Evolutionary conservation across 2,113 vertebrate genomes (phyloP).

Genomic region (Synchiropus splendidus): DNA sequence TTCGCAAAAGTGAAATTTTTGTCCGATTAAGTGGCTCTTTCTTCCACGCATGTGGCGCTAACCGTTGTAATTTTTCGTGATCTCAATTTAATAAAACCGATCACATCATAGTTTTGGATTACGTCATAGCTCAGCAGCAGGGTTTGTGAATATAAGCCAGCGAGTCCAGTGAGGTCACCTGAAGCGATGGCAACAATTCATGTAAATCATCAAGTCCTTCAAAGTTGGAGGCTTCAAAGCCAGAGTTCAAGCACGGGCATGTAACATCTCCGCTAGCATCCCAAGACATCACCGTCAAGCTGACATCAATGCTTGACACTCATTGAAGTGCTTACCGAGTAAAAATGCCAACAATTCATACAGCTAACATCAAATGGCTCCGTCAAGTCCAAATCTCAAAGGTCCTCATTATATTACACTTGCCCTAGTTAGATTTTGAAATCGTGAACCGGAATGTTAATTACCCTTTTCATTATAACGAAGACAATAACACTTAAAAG

Average conservation of each 20-base stretch:
- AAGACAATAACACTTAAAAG: constrained; percentile 6
- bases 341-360: constrained; percentile 44
- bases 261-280: constrained; percentile 10
- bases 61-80: too few relatives aligned
- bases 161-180: too few relatives aligned
- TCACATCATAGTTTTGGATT: too few relatives aligned
- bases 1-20: too few relatives aligned
- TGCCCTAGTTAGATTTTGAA: constrained; percentile 25
- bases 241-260: neutral
- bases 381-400: constrained; percentile 55
- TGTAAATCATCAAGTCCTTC: neutral
- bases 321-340: constrained; percentile 46
- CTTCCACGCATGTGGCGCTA: too few relatives aligned
- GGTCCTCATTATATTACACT: constrained; percentile 51
- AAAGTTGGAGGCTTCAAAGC: constrained; percentile 4
- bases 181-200: too few relatives aligned
- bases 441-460: constrained; percentile 20
- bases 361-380: constrained; percentile 44
- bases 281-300: constrained; percentile 20
- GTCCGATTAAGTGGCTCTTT: too few relatives aligned
- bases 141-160: too few relatives aligned
- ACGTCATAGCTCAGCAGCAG: too few relatives aligned
- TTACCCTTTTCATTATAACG: constrained; percentile 18
- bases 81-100: too few relatives aligned
- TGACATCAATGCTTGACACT: constrained; percentile 44